These are phyloP conservation scores for Drosophila orosa DNA, from an alignment of 1,140 invertebrate genomes.

Conservation along the genomic window DNA sequence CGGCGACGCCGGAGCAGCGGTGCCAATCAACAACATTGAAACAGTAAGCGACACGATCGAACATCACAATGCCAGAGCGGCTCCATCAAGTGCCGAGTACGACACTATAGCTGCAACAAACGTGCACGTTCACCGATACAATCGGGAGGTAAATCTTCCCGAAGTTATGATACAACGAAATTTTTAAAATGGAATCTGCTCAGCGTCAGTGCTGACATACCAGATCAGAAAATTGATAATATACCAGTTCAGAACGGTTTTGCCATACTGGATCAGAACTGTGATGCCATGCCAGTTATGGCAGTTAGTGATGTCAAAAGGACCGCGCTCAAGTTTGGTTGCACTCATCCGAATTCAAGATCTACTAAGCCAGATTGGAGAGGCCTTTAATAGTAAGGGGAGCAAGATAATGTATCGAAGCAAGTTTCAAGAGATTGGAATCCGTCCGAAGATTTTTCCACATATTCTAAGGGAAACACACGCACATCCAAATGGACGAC, in stretches of 20 bases:
- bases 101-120: too few species aligned
- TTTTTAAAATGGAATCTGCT: not conserved
- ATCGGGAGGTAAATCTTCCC: not conserved
- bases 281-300: not conserved
- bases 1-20: too few species aligned
- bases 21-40: too few species aligned
- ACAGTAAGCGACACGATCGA: too few species aligned
- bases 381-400: not conserved
- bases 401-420: not conserved
- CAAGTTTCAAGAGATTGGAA: slow-evolving; percentile 6
- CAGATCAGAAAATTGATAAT: too few species aligned
- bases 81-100: too few species aligned
- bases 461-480: not conserved
- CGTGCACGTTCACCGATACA: too few species aligned
- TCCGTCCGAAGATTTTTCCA: not conserved
- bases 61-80: too few species aligned
- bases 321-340: not conserved
- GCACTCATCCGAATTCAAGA: not conserved
- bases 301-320: slow-evolving; percentile 1
- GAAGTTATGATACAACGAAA: not conserved
- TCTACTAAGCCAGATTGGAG: not conserved
- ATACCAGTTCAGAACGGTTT: not conserved
- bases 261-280: not conserved
- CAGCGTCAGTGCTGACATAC: not conserved
- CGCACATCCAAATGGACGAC: not conserved